phyloP scores from a whole-genome alignment of 2,113 vertebrate species.

The Ivindomyrus marchei region DNA sequence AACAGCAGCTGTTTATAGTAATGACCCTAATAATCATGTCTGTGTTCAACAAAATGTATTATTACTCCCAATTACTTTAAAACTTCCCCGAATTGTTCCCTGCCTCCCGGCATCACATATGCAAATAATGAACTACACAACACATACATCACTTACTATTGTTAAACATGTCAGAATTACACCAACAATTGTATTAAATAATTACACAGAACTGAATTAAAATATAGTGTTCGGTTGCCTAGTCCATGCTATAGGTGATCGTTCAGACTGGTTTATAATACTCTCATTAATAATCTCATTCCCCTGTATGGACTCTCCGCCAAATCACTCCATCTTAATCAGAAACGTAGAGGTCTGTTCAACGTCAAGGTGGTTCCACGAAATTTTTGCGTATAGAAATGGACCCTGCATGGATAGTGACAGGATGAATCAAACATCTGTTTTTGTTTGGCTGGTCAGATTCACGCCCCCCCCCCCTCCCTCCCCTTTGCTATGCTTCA shows the following conservation, averaged over 20 bases:
- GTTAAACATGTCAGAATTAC: neutral
- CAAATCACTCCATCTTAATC: neutral
- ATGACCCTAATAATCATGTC: neutral
- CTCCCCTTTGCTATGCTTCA: constrained; percentile 50
- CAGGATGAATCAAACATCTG: constrained; percentile 3
- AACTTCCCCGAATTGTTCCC: neutral
- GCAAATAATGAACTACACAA: neutral
- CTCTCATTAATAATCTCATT: neutral
- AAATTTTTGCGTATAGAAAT: neutral
- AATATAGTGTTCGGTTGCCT: neutral
- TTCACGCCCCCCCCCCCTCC: constrained; percentile 32
- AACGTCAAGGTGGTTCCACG: neutral
- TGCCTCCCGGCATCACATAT: neutral
- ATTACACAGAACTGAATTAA: neutral
- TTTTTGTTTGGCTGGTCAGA: constrained; percentile 49
- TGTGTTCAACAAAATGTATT: constrained; percentile 6
- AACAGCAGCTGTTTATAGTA: constrained; percentile 8
- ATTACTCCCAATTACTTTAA: constrained; percentile 1
- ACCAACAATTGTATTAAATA: neutral
- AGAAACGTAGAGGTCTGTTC: neutral
- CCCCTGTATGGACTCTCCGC: neutral
- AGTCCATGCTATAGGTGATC: neutral
- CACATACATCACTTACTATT: constrained; percentile 1
- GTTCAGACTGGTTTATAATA: neutral
- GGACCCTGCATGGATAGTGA: neutral